These are phyloP conservation scores for Naso thynnoides DNA, from an alignment of 2,797 vertebrate species.

Conservation along the genomic window DNA sequence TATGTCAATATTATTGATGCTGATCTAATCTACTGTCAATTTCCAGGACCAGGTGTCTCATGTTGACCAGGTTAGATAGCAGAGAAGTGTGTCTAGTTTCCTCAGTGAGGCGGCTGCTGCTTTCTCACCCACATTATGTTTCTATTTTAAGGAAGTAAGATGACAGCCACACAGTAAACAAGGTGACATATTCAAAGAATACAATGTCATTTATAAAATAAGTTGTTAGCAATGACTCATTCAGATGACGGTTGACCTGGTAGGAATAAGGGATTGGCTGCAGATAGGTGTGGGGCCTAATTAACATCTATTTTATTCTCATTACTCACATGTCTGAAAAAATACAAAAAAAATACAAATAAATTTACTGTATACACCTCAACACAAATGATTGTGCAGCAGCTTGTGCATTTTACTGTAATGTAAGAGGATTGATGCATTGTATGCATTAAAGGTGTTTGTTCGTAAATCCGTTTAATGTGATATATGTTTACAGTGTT, in stretches of 20 bases:
- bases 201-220: not conserved
- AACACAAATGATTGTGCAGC: too few species aligned
- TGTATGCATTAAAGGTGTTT: too few species aligned
- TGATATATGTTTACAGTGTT: too few species aligned
- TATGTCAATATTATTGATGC: conserved; percentile 48
- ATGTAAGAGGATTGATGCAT: too few species aligned
- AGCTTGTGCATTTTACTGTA: too few species aligned
- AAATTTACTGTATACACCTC: too few species aligned
- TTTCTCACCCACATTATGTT: conserved; percentile 4
- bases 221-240: not conserved
- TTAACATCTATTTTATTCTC: not conserved
- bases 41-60: conserved; percentile 46
- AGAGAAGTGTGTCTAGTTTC: conserved; percentile 5
- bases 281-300: not conserved
- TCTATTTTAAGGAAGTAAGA: conserved; percentile 13
- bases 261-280: not conserved
- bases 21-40: conserved; percentile 30
- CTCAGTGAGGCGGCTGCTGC: not conserved
- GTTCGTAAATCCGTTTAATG: too few species aligned
- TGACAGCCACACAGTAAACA: not conserved
- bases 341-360: too few species aligned
- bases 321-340: not conserved
- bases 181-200: not conserved
- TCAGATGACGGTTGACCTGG: not conserved
- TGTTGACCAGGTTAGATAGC: conserved; percentile 23